Evolutionary conservation across 2,113 vertebrate genomes (phyloP), one percentile per base, ranked within the genome.

Genomic region (human): DNA sequence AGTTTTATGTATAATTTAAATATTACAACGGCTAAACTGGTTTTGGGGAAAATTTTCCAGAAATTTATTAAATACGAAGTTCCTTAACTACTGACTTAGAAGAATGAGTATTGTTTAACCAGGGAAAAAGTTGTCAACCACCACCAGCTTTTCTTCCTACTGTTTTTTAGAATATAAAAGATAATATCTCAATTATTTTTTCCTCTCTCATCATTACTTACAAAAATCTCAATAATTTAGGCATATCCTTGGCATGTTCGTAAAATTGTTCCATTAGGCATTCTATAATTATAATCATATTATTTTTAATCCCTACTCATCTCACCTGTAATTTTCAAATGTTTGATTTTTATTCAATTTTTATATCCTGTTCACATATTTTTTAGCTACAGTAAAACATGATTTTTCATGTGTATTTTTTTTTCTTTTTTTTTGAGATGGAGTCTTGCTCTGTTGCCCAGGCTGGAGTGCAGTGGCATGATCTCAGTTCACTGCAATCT

Each of bases 1-100:
- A 66, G 32, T 92, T 93, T 95, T 90, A 79, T 48, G 52, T 75
- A 87, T 86, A 80, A 59, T 59, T 81, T 86, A 45, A 90, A 73
- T 75, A 91, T 79, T 84, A 80, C n/a, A 64, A 50, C 38, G 52
- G 18, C 86, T 92, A 94, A 2, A 76, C 35, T 93, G 38, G n/a
- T 75, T 94, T 94, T 52, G 55, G 40, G 45, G 50, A 38, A 40
- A 30, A 59, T 61, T 82, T 97, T 86, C 85, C 70, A 97, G 84
- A 94, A 43, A 82, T 82, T 16, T 96, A 66, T 45, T 83, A 89
- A 89, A 72, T 90, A 93, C 13, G 45, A 82, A 57, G n/a, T 83
- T 97, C 45, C 64, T 90, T 66, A 95, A 83, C 11, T 48, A 94
- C 43, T 88, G 38, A 89, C 75, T 23, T n/a, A 82, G 48, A 89